phyloP scores from a whole-genome alignment of 2,113 vertebrate genomes.

The Hiodon alosoides region DNA sequence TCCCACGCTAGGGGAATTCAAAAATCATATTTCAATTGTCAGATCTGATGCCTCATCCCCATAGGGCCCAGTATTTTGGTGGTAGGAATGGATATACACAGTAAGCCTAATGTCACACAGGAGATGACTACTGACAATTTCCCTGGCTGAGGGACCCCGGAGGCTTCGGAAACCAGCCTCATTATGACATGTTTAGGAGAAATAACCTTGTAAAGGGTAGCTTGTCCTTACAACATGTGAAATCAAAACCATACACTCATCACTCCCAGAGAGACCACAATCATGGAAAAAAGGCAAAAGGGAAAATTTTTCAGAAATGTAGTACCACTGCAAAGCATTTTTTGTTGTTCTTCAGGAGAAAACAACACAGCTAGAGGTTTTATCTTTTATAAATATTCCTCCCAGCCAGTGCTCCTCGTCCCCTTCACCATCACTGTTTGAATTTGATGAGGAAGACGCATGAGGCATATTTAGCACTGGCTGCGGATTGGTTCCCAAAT shows the following conservation, averaged over 20 bases:
- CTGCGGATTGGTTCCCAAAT: slow-evolving; percentile 44
- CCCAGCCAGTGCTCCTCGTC: slow-evolving; percentile 26
- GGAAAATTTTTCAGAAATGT: slow-evolving; percentile 57
- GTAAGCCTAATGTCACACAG: no score
- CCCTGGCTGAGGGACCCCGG: no score
- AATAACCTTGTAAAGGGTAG: neutral
- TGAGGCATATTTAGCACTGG: slow-evolving; percentile 36
- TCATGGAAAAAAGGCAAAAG: no score
- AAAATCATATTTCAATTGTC: no score
- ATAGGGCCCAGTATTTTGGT: no score
- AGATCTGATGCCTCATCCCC: no score
- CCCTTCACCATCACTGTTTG: slow-evolving; percentile 39
- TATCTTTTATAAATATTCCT: no score
- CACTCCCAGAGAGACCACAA: no score
- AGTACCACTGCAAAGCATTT: slow-evolving; percentile 38
- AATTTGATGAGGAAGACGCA: slow-evolving; percentile 47
- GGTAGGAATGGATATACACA: no score
- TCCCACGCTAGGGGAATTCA: no score
- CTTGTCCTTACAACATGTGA: neutral
- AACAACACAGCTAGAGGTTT: slow-evolving; percentile 32
- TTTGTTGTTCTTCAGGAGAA: slow-evolving; percentile 50
- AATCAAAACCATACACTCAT: slow-evolving; percentile 3
- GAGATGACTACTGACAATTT: no score
- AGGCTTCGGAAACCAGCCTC: no score
- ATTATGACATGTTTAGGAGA: neutral